These are phyloP conservation scores for Enteromius fasciolatus DNA, from an alignment of 2,797 vertebrate genomes.

Conservation along the genomic window DNA sequence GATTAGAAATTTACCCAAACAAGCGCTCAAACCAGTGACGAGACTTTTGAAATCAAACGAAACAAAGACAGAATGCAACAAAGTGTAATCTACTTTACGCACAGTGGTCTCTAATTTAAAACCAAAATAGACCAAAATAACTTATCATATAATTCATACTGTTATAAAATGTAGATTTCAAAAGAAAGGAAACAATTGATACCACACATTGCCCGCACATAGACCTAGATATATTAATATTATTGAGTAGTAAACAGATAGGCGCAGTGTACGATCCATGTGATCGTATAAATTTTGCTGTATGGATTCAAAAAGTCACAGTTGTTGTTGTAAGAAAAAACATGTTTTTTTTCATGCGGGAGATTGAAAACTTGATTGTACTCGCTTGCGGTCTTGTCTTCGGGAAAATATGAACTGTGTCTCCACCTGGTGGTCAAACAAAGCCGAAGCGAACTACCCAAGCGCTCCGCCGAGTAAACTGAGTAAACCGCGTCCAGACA, in stretches of 20 bases:
- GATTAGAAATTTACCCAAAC: slow-evolving; percentile 56
- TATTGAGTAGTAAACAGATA: background rate
- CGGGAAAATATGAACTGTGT: slow-evolving; percentile 64
- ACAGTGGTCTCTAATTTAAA: background rate
- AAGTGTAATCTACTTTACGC: background rate
- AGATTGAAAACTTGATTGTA: background rate
- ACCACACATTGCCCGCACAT: no score
- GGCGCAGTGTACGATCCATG: background rate
- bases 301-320: background rate
- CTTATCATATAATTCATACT: background rate
- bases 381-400: background rate
- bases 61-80: background rate
- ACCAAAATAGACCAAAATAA: background rate
- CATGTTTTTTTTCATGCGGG: background rate
- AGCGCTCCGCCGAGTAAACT: background rate
- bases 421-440: slow-evolving; percentile 69
- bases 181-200: background rate
- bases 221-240: background rate
- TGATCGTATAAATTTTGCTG: background rate
- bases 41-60: slow-evolving; percentile 22
- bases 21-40: slow-evolving; percentile 5
- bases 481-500: slow-evolving; percentile 47
- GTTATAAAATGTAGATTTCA: background rate
- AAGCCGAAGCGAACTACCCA: background rate
- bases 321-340: background rate